Base-by-base conservation (phyloP, 1,140 invertebrate species). In the Bombus pyrosoma region DNA sequence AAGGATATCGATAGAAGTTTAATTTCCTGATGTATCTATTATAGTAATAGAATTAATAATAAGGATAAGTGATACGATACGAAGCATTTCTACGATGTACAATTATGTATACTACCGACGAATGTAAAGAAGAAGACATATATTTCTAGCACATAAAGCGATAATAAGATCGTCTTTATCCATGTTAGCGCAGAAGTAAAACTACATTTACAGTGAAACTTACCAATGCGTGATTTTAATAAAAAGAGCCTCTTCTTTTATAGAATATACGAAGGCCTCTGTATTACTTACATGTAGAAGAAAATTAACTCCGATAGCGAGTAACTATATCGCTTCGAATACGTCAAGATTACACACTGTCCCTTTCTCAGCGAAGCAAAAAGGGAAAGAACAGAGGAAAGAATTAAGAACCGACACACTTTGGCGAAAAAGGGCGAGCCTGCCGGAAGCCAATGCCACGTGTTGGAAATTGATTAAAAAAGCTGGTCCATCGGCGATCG, bases 381-480 rank as follows among this genome's bases (percentile, higher is more conserved):
- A 8, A 41, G 6, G 9, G 10, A 18, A n/a, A n/a, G 28, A 28
- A 41, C n/a, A 41, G 12, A 13, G 69, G 12, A 12, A n/a, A 18
- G 53, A 75, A 75, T 75, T 75, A 75, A 75, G 73, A 75, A 22
- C 32, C 10, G 73, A 53, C 32, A 57, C 73, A 18, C 12, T 34
- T 34, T 5, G 2, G 22, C 6, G 39, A 28, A 78, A 34, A 34
- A 34, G 37, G 39, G 41, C 25, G 32, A 37, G 32, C 18, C 1
- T 10, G 28, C 71, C 39, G 71, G 32, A 34, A 68, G 12, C 77
- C 15, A 37, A 25, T 34, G 59, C n/a, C 77, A 68, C 77, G 77
- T 47, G 77, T 41, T 68, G 41, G 77, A 79, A 79, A 79, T 79
- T 72, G 79, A 81, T 81, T 81, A 81, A 81, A 81, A 72, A 81